Conservation (phyloP, 2,888 invertebrate species). For the Rhogogaster chlorosoma region DNA sequence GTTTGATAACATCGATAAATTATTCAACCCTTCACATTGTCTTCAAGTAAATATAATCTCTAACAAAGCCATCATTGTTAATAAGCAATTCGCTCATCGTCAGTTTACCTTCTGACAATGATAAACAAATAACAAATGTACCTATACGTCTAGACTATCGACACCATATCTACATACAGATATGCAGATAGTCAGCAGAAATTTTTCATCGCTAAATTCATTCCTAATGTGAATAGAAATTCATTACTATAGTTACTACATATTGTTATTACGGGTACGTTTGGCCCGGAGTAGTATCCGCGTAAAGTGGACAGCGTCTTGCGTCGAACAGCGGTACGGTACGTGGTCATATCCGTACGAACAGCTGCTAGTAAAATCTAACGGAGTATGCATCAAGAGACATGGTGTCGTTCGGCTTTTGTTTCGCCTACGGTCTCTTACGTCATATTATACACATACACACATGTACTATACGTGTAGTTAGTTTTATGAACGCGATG, state of each 20-base stretch:
- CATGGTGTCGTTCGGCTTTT: not conserved
- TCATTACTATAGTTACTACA: not conserved
- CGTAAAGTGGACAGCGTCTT: not conserved
- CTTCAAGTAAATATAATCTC: not conserved
- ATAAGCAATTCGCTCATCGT: not conserved
- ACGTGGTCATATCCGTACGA: not conserved
- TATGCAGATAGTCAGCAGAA: not conserved
- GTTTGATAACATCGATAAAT: not conserved
- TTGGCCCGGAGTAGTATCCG: too few relatives aligned
- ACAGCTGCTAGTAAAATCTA: slow-evolving; percentile 10
- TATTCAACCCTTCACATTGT: not conserved
- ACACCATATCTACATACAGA: not conserved
- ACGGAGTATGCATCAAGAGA: slow-evolving; percentile 1
- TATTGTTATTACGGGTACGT: too few relatives aligned
- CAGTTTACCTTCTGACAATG: not conserved
- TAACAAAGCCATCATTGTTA: not conserved
- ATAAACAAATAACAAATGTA: not conserved
- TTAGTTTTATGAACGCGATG: not conserved
- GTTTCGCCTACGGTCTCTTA: slow-evolving; percentile 21
- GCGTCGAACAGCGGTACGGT: not conserved
- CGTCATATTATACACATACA: not conserved
- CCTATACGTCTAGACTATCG: not conserved
- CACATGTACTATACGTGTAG: not conserved
- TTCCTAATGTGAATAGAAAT: not conserved
- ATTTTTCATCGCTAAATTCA: not conserved